Evolutionary conservation across 2,113 vertebrate species (phyloP).

Genomic region (Galeopterus variegatus): DNA sequence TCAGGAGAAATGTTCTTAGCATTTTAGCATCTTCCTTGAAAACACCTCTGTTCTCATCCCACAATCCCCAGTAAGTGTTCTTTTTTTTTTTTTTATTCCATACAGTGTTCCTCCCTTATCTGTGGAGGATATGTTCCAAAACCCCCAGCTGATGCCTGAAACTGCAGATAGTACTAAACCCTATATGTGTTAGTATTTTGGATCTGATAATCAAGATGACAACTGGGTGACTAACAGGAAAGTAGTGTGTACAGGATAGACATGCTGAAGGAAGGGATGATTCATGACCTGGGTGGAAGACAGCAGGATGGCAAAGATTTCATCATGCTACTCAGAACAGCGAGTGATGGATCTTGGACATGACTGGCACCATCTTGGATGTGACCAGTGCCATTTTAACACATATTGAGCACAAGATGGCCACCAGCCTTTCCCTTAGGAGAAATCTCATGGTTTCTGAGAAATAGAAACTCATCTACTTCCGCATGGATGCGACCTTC

Average conservation of each 20-base stretch:
- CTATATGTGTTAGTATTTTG: neutral
- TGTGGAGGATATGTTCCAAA: neutral
- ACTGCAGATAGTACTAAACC: neutral
- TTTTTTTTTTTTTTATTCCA: neutral
- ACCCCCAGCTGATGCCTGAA: neutral
- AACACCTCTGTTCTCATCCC: neutral
- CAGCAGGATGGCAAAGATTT: neutral
- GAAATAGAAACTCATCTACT: too few species aligned
- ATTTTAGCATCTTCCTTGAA: neutral
- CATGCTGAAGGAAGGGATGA: neutral
- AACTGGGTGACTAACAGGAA: neutral
- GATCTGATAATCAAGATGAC: neutral
- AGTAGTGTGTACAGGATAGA: neutral
- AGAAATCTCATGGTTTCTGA: too few species aligned
- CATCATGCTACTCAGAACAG: neutral
- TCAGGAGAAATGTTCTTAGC: neutral
- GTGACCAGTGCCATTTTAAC: too few species aligned
- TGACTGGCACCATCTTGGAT: too few species aligned
- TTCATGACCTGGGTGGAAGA: neutral
- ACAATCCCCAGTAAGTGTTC: neutral
- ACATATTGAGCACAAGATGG: too few species aligned
- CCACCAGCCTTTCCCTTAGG: too few species aligned
- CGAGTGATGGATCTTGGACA: too few species aligned
- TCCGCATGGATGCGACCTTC: too few species aligned
- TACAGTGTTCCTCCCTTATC: too few species aligned